Evolutionary conservation across 2,797 vertebrate genomes (phyloP).

Genomic region (Dryobates pubescens): DNA sequence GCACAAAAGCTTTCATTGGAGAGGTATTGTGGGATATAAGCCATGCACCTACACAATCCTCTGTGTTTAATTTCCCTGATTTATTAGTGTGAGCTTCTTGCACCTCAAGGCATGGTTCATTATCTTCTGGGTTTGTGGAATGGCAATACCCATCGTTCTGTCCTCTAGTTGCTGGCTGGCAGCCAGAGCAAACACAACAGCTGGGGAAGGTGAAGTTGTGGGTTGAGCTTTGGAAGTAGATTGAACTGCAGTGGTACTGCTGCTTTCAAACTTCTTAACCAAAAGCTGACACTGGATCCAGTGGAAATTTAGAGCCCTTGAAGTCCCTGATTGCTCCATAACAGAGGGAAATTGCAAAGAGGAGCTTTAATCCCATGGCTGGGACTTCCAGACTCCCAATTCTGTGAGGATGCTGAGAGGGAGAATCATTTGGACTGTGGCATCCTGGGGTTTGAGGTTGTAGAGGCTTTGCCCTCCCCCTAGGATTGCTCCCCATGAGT

Average conservation of each 20-base stretch:
- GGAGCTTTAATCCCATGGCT: background rate
- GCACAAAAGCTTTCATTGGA: background rate
- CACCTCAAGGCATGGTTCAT: slow-evolving; percentile 36
- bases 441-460: background rate
- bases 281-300: background rate
- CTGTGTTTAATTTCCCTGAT: slow-evolving; percentile 51
- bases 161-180: background rate
- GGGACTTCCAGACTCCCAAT: background rate
- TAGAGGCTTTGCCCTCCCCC: background rate
- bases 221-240: background rate
- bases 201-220: background rate
- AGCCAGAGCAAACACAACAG: background rate
- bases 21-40: slow-evolving; percentile 13
- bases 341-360: background rate
- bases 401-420: background rate
- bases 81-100: slow-evolving; percentile 57
- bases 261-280: background rate
- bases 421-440: background rate
- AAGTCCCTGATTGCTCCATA: background rate
- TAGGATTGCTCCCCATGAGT: background rate
- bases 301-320: background rate
- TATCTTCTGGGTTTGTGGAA: background rate
- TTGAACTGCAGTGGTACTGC: background rate
- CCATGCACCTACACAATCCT: slow-evolving; percentile 2
- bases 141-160: background rate